A percentile compares a stretch with the other conserved stretches of the same genome.
Conservation (phyloP, 2,797 vertebrate genomes). For the Enteromius unitaeniatus region DNA sequence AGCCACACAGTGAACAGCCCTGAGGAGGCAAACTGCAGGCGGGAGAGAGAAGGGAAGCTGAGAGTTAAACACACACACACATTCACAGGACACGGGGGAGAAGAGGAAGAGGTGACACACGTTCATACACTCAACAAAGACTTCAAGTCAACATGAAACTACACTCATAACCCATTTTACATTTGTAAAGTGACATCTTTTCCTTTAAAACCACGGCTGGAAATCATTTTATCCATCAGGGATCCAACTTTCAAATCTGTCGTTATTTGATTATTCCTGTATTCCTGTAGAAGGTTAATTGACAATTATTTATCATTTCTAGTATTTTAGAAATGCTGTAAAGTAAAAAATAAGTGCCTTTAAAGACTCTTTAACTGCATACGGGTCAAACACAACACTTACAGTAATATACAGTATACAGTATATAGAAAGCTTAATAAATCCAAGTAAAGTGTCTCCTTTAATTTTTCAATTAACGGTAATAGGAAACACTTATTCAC, state of each 20-base stretch:
- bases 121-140: background rate
- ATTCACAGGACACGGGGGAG: background rate
- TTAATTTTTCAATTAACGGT: background rate
- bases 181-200: background rate
- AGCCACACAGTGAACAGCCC: conserved; percentile 99
- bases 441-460: background rate
- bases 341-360: too few species aligned
- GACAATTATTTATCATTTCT: background rate
- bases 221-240: background rate
- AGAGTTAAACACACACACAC: conserved; percentile 62
- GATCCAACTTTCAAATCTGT: background rate
- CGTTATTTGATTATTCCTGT: background rate
- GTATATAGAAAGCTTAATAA: background rate
- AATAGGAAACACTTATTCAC: too few species aligned
- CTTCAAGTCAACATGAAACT: conserved; percentile 28
- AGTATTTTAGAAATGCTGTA: background rate
- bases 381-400: background rate
- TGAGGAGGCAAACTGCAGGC: conserved; percentile 85
- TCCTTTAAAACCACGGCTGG: background rate
- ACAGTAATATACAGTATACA: too few species aligned
- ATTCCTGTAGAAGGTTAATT: too few species aligned
- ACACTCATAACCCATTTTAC: background rate
- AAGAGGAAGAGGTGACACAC: background rate
- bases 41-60: conserved; percentile 73
- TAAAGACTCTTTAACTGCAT: background rate